Evolutionary conservation across 2,888 invertebrate species (phyloP), one percentile per base, ranked within the genome.

Genomic region (Polydrusus cervinus): DNA sequence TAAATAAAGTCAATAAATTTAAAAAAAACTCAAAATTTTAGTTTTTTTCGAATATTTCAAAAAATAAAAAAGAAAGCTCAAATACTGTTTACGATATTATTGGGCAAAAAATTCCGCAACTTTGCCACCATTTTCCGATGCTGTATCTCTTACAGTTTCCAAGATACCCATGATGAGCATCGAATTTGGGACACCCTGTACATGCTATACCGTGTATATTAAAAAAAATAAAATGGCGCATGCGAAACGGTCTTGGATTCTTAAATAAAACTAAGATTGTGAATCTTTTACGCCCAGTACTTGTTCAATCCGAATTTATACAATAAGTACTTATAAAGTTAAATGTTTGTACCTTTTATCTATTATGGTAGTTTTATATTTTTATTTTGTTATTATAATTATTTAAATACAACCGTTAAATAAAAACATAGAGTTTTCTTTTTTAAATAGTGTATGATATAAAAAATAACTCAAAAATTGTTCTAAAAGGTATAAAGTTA

Each of bases 241-340:
- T 11, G 43, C 13, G 3, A 43, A 43, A 43, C n/a, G 7, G 43
- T 9, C 13, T 13, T 43, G 13, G 43, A 6, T n/a, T 43, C 43
- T 43, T 43, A 43, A 43, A 3, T 43, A 6, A 43, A n/a, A 43
- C 43, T 38, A 62, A 67, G 73, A 67, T 61, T 73, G 9, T n/a
- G 34, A 65, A 71, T 71, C 65, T 71, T 69, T 11, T 3, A 57
- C 20, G 57, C 34, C 62, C 20, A 51, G 65, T 67, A 70, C 57
- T 73, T 73, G 72, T 73, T 73, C 73, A 73, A 73, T 74, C 74
- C 74, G 74, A 74, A 74, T 74, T 74, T 74, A 74, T 64, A 64
- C 61, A 67, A 53, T 64, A 71, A 67, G 71, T 72, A 72, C 71
- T 47, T 66, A 60, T 60, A 43, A 38, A 14, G 43, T 57, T 69